These are phyloP conservation scores for Aldrovandia affinis DNA, from an alignment of 2,797 vertebrate genomes.

Conservation along the genomic window DNA sequence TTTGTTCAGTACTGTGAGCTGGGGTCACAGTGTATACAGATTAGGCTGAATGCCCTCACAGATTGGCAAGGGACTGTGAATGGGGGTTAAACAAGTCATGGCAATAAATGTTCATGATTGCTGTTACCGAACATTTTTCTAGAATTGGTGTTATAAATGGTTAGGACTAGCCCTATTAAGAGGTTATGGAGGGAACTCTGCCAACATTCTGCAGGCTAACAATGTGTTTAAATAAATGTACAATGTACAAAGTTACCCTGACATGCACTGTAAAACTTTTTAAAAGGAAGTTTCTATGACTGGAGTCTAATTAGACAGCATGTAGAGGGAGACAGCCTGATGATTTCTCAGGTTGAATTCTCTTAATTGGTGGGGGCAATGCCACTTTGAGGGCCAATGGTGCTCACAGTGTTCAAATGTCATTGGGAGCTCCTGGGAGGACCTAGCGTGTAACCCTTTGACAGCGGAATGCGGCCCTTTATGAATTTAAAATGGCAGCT, in stretches of 20 bases:
- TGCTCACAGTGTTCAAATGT: background rate
- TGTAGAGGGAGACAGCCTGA: background rate
- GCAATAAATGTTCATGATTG: no score
- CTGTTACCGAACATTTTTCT: no score
- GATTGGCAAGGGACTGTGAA: no score
- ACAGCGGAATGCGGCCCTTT: background rate
- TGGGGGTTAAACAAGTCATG: no score
- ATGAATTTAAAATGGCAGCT: background rate
- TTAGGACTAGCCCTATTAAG: background rate
- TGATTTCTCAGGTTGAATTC: background rate
- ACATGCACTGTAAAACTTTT: background rate
- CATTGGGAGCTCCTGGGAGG: background rate
- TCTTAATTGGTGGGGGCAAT: background rate
- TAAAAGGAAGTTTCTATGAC: background rate
- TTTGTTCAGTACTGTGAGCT: no score
- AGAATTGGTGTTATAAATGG: no score
- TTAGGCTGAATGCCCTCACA: no score
- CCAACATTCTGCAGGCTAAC: background rate
- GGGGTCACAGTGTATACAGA: no score
- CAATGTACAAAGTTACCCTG: background rate
- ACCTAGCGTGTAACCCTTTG: background rate
- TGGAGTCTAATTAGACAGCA: background rate
- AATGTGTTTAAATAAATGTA: background rate
- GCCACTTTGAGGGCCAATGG: background rate
- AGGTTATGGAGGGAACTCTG: background rate